These are phyloP conservation scores for Xiphydria camelus DNA, from an alignment of 2,888 invertebrate genomes.

Conservation along the genomic window DNA sequence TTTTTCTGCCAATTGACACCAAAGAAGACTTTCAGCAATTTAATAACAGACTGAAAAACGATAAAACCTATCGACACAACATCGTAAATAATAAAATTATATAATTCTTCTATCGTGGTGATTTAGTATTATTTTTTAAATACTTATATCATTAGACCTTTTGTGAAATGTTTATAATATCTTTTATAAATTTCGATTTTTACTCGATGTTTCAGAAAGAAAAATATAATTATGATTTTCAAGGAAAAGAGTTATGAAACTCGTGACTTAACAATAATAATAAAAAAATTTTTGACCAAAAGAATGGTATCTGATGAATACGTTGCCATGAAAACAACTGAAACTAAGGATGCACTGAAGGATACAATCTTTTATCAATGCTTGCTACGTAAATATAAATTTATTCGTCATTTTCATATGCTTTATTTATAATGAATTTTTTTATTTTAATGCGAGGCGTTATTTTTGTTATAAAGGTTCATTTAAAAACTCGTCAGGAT, in stretches of 20 bases:
- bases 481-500: neutral
- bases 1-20: no score
- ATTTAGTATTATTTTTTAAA: no score
- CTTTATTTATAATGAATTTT: neutral
- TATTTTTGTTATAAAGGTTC: neutral
- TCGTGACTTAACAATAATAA: neutral
- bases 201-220: neutral
- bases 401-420: neutral
- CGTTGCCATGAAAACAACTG: neutral
- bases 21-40: neutral
- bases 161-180: neutral
- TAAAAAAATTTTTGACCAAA: neutral
- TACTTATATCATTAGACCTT: no score
- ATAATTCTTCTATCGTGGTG: neutral
- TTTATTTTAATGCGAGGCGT: neutral
- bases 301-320: neutral
- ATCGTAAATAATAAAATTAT: neutral
- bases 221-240: neutral
- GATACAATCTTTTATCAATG: neutral
- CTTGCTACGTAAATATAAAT: neutral
- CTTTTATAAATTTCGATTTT: neutral
- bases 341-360: neutral
- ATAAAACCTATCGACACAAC: neutral
- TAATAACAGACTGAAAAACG: neutral
- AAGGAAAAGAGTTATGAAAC: neutral